These are phyloP conservation scores for Drosophila dives DNA, from an alignment of 2,888 invertebrate genomes.

Conservation along the genomic window DNA sequence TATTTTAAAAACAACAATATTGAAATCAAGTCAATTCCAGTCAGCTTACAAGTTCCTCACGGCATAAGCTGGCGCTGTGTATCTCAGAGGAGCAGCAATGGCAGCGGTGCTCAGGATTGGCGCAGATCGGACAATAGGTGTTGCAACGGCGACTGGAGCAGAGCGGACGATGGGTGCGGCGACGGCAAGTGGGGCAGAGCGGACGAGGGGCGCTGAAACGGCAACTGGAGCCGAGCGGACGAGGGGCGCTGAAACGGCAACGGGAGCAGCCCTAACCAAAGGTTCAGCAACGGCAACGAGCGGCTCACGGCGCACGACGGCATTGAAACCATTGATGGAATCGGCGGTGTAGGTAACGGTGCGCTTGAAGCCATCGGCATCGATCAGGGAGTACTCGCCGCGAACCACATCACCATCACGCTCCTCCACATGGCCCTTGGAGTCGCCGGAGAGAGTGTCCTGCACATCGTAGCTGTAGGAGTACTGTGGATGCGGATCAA, in stretches of 20 bases:
- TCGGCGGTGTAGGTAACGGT: slow-evolving; percentile 83
- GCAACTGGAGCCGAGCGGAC: slow-evolving; percentile 61
- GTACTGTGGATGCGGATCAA: slow-evolving; percentile 82
- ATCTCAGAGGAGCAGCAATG: slow-evolving; percentile 56
- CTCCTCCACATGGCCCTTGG: slow-evolving; percentile 83
- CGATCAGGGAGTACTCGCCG: slow-evolving; percentile 83
- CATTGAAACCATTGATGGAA: slow-evolving; percentile 83
- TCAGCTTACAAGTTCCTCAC: slow-evolving; percentile 66
- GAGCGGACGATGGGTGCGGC: slow-evolving; percentile 53
- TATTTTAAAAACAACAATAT: slow-evolving; percentile 43
- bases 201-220: slow-evolving; percentile 44
- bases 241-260: slow-evolving; percentile 64
- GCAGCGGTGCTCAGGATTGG: slow-evolving; percentile 24
- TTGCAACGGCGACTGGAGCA: slow-evolving; percentile 55
- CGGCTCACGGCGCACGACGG: slow-evolving; percentile 82
- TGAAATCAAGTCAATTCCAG: slow-evolving; percentile 10
- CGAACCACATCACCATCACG: slow-evolving; percentile 84
- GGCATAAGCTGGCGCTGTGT: slow-evolving; percentile 67
- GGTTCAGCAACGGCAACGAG: slow-evolving; percentile 66
- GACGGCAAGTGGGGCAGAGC: slow-evolving; percentile 51
- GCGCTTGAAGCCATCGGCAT: slow-evolving; percentile 83
- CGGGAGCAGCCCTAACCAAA: slow-evolving; percentile 72
- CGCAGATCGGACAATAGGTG: slow-evolving; percentile 61
- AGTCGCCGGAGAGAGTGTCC: slow-evolving; percentile 83
- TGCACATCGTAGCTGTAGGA: slow-evolving; percentile 83